Base-by-base conservation (phyloP, 2,888 invertebrate genomes). In the Pyrrhosoma nymphula region DNA sequence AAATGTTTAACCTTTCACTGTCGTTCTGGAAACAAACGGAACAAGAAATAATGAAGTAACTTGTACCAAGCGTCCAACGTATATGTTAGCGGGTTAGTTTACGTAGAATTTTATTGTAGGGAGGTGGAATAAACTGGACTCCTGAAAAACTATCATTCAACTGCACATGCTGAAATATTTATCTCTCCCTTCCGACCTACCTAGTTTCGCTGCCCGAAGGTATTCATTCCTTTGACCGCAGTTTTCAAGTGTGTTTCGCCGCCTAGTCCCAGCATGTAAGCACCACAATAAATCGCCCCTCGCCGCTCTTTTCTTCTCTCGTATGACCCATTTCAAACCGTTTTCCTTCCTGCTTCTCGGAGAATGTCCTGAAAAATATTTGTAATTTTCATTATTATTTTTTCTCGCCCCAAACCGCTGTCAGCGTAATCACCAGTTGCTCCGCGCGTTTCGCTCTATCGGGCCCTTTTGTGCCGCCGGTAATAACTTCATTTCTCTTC, bases 401-500 rank as follows among this genome's bases (percentile, higher is more conserved):
- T 82, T 82, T 35, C n/a, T 35, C 82, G 4, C 35, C 35, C 35
- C 16, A 82, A 82, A 82, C 82, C 35, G 82, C 82, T 82, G 82
- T 35, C 82, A 30, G 35, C 12, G 82, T 82, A 82, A 82, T 82
- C 82, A 82, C 30, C 82, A 82, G 82, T 82, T 82, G 82, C 82
- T 35, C 82, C 35, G 12, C 82, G 30, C 30, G 35, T 82, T 82
- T 82, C 82, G 69, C 69, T n/a, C 69, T n/a, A 69, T 69, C n/a
- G 82, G 82, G 35, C 82, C 82, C 82, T 82, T 82, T 82, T 82
- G 82, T 82, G 82, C 82, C 82, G 60, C 30, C 26, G 35, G 35
- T 82, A 82, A 82, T 82, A 82, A 82, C 82, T 82, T 82, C 82
- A 82, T 82, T 82, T 82, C 82, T 82, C 82, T 82, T 82, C 82